Evolutionary conservation across 1,140 invertebrate species (phyloP), one percentile per base, ranked within the genome.

Genomic region (Caenorhabditis inopinata): DNA sequence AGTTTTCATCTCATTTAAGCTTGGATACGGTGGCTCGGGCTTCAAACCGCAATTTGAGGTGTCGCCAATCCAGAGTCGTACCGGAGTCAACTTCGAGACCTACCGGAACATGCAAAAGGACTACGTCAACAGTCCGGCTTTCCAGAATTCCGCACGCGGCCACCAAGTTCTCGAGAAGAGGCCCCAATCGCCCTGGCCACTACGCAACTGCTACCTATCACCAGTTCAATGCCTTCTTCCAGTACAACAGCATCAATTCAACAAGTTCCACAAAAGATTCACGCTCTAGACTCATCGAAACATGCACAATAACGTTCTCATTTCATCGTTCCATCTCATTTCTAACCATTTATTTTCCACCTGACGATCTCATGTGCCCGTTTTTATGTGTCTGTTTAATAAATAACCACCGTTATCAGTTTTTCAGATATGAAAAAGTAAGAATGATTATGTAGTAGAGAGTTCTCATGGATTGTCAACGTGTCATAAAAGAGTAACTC

Each of bases 141-240:
- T 68, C 58, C 25, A 29, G 16, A n/a, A 68, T 5, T 6, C 58
- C 0, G 1, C 35, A 3, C 51, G 58, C n/a, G n/a, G 58, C 11
- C 35, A 68, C n/a, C 58, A 68, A 38, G 32, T 68, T 6, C 58
- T 68, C 32, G 58, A 68, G n/a, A 68, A 68, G n/a, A 1, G 58
- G 23, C 58, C 58, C 18, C 58, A 68, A 21, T 68, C 58, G 1
- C 58, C 58, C 35, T 68, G 58, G 62, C 78, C 62, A 46, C 73
- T 79, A 29, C 78, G 78, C 46, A 79, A 79, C 78, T 79, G 78
- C 68, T 79, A 48, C 27, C 29, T 79, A 16, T 48, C 42, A 2
- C 78, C 78, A 16, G 73, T 79, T 4, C 78, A 79, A 27, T 79
- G 78, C 38, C 62, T 79, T 12, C 62, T 79, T 2, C 78, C 78